These are phyloP conservation scores for Hesperophylax magnus DNA, from an alignment of 1,140 invertebrate species.

Conservation along the genomic window DNA sequence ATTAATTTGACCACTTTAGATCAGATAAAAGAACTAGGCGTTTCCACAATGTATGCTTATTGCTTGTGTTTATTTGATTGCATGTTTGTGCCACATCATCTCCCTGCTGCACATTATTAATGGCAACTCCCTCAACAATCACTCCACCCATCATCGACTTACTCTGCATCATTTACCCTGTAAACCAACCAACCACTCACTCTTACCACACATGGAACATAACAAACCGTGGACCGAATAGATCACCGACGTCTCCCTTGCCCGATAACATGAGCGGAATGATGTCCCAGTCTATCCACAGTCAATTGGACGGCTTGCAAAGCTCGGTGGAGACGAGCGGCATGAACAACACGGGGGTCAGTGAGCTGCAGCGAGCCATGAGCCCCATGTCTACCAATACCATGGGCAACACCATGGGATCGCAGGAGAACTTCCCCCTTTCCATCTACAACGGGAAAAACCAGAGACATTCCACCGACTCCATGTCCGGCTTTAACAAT, in stretches of 20 bases:
- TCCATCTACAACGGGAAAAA: conserved; percentile 62
- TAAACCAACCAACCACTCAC: background rate
- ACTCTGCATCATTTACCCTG: conserved; percentile 3
- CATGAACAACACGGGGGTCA: conserved; percentile 62
- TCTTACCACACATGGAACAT: too few species aligned
- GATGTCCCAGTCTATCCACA: conserved; percentile 62
- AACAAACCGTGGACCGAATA: conserved; percentile 39
- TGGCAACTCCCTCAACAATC: conserved; percentile 30
- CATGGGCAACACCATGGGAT: conserved; percentile 45
- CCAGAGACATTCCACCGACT: conserved; percentile 61
- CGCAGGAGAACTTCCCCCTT: conserved; percentile 51
- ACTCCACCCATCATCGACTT: conserved; percentile 17
- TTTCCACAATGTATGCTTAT: conserved; percentile 44
- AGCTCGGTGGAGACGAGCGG: conserved; percentile 57
- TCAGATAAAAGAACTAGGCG: background rate
- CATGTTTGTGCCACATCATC: conserved; percentile 53
- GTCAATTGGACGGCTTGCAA: conserved; percentile 48
- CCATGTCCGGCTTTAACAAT: conserved; percentile 60
- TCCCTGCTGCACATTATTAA: conserved; percentile 46
- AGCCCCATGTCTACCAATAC: conserved; percentile 61
- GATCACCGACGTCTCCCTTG: conserved; percentile 64
- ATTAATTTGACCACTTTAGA: conserved; percentile 5
- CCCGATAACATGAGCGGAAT: conserved; percentile 64
- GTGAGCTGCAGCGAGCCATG: conserved; percentile 62
- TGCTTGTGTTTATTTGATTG: conserved; percentile 52